Base-by-base conservation (phyloP, 2,797 vertebrate species). In the Zenarchopterus dispar region DNA sequence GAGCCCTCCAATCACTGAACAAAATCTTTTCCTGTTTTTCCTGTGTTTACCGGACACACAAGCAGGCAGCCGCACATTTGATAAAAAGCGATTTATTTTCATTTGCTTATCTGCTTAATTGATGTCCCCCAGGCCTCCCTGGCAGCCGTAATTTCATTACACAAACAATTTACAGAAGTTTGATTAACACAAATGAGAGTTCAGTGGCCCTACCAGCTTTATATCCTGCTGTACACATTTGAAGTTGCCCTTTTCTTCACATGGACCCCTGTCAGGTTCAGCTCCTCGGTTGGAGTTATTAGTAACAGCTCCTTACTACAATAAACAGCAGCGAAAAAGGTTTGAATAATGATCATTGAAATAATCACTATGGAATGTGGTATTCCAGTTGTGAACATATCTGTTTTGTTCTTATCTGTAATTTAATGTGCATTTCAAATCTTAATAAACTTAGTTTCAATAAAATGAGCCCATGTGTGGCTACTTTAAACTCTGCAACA, bases 101-200 rank as follows among this genome's bases (percentile, higher is more conserved):
- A 85, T 92, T 90, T 83, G 80, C 89, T 92, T 93, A 93, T 94
- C 92, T 77, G 68, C 59, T 49, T 92, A 93, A 93, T 89, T 90
- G 89, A 90, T 84, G 87, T 83, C 86, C 77, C 78, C 73, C 62
- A 48, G 75, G 82, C 73, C 82, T 81, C 79, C 80, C 78, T 73
- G 79, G 76, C 68, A 55, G 67, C 73, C 51, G 26, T 88, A 84
- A 92, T 92, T 88, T 82, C 80, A 88, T 92, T 91, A 89, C 61
- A 89, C 86, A 91, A 93, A 93, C 91, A 90, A 86, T 92, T 91
- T 90, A 78, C 77, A 88, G 76, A 88, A 79, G 79, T 92, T 90
- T 91, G 91, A 94, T 92, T 78, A 90, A 85, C 84, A 84, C 77
- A 89, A 88, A 91, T 81, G 78, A 81, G 75, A 86, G 84, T 81